Evolutionary conservation across 2,113 vertebrate species (phyloP), one percentile per base, ranked within the genome.

Genomic region (Dunckerocampus dactyliophorus): DNA sequence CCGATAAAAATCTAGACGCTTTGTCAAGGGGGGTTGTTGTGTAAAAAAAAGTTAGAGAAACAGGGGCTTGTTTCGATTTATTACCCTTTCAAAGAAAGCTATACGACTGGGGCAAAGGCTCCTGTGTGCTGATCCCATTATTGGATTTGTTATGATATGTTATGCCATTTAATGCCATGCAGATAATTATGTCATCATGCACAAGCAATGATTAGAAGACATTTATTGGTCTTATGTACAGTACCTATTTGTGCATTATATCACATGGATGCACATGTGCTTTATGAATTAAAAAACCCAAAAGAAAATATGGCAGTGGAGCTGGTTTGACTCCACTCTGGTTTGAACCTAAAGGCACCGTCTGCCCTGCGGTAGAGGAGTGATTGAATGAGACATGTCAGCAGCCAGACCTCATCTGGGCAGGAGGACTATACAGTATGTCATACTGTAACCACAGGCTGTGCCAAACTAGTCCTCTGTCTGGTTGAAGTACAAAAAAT

Each of bases 101-200:
- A 85, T 88, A 83, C 84, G 85, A 88, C 88, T 56, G 75, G 76
- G 77, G 77, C 69, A 72, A 72, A 77, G 71, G 83, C 73, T 34
- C 7, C 31, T 34, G 31, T 34, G 31, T 34, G 31, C 7, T 34
- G 31, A 34, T 77, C 66, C n/a, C 22, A 65, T 88, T 89, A 90
- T 89, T 88, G 87, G 86, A 89, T 89, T 88, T 87, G 80, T 74
- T 76, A 82, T 83, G 85, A 88, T 85, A 87, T 87, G n/a, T n/a
- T n/a, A n/a, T 87, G 76, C 74, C 55, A 79, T 34, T 88, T 28
- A 28, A 15, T 16, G 12, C 24, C 50, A 51, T 24, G 12, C 13
- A 22, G 20, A 8, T 51, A 21, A 84, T 87, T 85, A 88, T 85
- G 83, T 88, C 83, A 85, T 85, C 88, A 86, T 72, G 67, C 39